Conservation (phyloP, 1,140 invertebrate genomes). For the Drosophila ogumai region DNA sequence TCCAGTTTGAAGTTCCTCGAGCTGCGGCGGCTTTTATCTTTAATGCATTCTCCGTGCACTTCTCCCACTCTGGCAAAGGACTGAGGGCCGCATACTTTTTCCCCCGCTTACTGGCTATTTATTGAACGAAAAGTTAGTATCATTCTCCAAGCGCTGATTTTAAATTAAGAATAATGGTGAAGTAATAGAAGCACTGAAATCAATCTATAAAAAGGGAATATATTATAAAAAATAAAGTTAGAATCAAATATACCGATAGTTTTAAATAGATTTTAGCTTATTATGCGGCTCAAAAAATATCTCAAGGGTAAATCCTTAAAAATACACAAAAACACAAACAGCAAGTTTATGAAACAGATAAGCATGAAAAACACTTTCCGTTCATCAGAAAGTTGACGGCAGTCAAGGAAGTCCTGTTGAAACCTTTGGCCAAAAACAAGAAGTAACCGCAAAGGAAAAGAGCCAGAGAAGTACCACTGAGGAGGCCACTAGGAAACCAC, state of each 20-base stretch:
- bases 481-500: conserved; percentile 32
- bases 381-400: conserved; percentile 9
- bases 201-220: neutral
- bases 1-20: conserved; percentile 62
- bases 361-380: conserved; percentile 28
- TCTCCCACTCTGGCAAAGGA: conserved; percentile 12
- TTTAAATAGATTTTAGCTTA: too few relatives aligned
- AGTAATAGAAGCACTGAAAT: neutral
- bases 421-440: conserved; percentile 23
- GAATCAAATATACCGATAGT: neutral
- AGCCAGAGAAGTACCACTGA: conserved; percentile 16
- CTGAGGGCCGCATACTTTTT: conserved; percentile 7
- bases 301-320: neutral
- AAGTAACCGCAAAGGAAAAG: conserved; percentile 29
- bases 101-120: conserved; percentile 15
- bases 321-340: conserved; percentile 3
- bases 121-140: conserved; percentile 32
- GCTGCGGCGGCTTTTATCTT: conserved; percentile 60
- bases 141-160: conserved; percentile 31
- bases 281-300: too few relatives aligned
- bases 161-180: conserved; percentile 15
- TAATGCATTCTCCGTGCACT: conserved; percentile 71
- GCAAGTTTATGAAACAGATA: conserved; percentile 7
- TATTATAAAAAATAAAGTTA: too few relatives aligned
- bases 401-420: conserved; percentile 7